Conservation (phyloP, 1,140 invertebrate genomes). For the Bombus waltoni region DNA sequence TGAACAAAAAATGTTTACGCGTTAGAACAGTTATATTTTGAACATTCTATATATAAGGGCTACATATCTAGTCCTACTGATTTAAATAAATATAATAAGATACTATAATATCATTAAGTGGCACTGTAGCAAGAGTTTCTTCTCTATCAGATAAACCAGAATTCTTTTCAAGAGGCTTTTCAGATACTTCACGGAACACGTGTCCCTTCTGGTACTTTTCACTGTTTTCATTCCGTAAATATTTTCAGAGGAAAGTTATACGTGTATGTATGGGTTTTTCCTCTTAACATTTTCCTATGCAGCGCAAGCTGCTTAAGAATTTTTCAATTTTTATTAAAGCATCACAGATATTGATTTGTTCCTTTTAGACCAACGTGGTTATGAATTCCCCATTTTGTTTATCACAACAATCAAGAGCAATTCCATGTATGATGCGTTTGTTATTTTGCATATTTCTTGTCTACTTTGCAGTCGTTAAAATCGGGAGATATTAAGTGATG, state of each 20-base stretch:
- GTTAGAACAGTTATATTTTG: background rate
- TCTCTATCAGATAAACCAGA: background rate
- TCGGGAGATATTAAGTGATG: background rate
- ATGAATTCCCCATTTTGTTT: background rate
- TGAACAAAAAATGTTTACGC: too few species aligned
- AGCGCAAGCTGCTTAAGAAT: background rate
- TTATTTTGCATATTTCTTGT: background rate
- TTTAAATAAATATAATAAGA: background rate
- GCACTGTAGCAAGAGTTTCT: background rate
- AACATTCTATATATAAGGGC: background rate
- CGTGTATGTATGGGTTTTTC: background rate
- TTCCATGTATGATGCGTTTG: background rate
- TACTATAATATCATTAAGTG: constrained; percentile 1
- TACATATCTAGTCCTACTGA: background rate
- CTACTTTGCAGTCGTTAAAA: background rate
- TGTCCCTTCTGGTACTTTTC: constrained; percentile 10
- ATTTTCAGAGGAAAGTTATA: background rate
- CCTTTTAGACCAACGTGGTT: background rate
- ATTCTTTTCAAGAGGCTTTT: background rate
- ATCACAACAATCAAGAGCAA: background rate
- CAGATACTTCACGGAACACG: background rate
- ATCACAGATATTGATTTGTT: too few species aligned
- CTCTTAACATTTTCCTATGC: background rate
- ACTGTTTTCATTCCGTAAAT: background rate
- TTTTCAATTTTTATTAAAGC: background rate